These are phyloP conservation scores for Chelonoidis abingdonii DNA, from an alignment of 2,113 vertebrate genomes.

Conservation along the genomic window DNA sequence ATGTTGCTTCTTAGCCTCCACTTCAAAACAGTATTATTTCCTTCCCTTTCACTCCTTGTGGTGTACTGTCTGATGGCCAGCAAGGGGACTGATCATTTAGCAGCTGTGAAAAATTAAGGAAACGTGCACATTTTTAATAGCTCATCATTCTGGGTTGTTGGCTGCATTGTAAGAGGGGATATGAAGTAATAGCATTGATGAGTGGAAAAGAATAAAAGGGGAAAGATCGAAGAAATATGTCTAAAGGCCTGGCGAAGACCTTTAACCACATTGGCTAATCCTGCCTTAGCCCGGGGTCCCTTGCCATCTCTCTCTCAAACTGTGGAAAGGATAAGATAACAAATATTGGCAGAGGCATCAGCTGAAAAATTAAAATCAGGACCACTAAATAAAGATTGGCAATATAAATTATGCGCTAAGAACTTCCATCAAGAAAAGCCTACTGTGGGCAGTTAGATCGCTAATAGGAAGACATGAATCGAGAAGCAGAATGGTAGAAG, in stretches of 20 bases:
- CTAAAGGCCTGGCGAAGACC: not conserved
- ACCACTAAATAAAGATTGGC: conserved; percentile 45
- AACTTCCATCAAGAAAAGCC: conserved; percentile 37
- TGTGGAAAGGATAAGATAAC: not conserved
- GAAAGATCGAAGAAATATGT: not conserved
- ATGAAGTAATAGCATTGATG: not conserved
- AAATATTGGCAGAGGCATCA: not conserved
- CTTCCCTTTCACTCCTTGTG: not conserved
- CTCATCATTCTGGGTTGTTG: not conserved
- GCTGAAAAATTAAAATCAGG: not conserved
- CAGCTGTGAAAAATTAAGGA: not conserved
- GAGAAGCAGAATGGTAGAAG: conserved; percentile 14
- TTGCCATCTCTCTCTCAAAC: not conserved
- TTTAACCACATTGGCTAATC: not conserved
- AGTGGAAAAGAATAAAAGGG: not conserved
- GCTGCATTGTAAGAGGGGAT: not conserved
- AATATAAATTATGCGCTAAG: not conserved
- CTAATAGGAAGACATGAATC: conserved; percentile 32
- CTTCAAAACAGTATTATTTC: not conserved
- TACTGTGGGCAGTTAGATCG: conserved; percentile 1
- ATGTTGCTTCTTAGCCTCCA: too few relatives aligned
- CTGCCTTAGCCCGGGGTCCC: not conserved
- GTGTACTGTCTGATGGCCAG: not conserved
- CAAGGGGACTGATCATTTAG: not conserved
- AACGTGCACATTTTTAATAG: not conserved